Base-by-base conservation (phyloP, 2,113 vertebrate species). In the Cephalopholis sonnerati region DNA sequence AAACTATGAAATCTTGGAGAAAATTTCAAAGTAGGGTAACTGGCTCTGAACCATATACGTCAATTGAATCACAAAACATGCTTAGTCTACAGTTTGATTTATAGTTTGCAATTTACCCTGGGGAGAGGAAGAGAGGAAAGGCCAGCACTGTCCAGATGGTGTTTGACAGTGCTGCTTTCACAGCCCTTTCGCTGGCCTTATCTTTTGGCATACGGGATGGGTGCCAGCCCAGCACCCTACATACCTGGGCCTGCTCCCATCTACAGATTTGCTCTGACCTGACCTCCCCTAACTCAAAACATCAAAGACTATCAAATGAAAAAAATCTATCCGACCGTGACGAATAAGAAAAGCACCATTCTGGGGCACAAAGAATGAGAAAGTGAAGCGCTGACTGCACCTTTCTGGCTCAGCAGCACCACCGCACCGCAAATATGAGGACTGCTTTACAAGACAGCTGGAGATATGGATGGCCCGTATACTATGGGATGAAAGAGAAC, bases 231-330 rank as follows among this genome's bases (percentile, higher is more conserved):
- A 54, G 87, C 65, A 64, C 72, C 71, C 61, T 82, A 81, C 79
- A 92, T 88, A 91, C 84, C 90, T 93, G 79, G 25, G 70, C 55
- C 62, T 77, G 67, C 81, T 91, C 79, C 67, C 59, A 77, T 83
- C 69, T 76, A 71, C 68, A 85, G 67, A 83, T 53, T 82, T 36
- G 4, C 69, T 83, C 82, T 82, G 79, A 85, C 50, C 71, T 68
- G 81, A 92, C 78, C 84, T 79, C 65, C 61, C 67, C 80, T 83
- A 87, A 87, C 82, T 90, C 66, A 86, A 89, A 91, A 92, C 85
- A 92, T 93, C 90, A 94, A 93, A 93, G 90, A 72, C 51, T 36
- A 46, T 78, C 48, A 77, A 88, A 79, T 81, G 65, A 83, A 66
- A 48, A 50, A 61, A 86, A 70, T 17, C 53, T 11, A 74, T n/a